Conservation (phyloP, 2,888 invertebrate species). For the Argyra leucocephala region DNA sequence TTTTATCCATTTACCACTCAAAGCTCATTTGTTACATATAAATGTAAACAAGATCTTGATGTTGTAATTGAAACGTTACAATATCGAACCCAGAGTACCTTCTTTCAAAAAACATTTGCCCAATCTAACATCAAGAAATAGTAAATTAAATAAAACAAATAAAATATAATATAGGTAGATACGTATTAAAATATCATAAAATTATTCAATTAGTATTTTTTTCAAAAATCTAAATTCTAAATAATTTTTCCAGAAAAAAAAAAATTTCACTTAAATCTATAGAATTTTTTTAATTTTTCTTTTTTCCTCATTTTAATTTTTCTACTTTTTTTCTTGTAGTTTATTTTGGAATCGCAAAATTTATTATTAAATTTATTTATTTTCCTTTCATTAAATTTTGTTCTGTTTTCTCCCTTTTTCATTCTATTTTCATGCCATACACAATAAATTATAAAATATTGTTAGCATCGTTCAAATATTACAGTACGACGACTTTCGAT, state of each 20-base stretch:
- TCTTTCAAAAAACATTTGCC: too few species aligned
- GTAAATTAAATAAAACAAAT: too few species aligned
- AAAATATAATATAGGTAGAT: too few species aligned
- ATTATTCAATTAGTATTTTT: neutral
- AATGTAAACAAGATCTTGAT: too few species aligned
- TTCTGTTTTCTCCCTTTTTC: neutral
- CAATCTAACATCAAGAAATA: too few species aligned
- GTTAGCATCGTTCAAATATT: neutral
- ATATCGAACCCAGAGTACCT: too few species aligned
- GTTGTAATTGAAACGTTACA: too few species aligned
- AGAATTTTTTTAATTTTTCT: too few species aligned
- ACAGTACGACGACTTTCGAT: neutral
- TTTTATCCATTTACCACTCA: too few species aligned
- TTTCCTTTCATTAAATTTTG: neutral
- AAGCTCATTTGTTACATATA: too few species aligned
- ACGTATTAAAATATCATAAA: too few species aligned
- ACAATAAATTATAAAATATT: neutral
- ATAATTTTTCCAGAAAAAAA: neutral
- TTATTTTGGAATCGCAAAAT: neutral
- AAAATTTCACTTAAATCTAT: neutral
- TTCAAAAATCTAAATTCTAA: neutral
- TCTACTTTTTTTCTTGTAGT: neutral
- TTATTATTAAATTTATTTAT: slow-evolving; percentile 2
- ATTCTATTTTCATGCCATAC: neutral
- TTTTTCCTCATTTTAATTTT: too few species aligned